These are phyloP conservation scores for Phenganax stokvisi DNA, from an alignment of 92 coral and sea anemone species.

Conservation along the genomic window DNA sequence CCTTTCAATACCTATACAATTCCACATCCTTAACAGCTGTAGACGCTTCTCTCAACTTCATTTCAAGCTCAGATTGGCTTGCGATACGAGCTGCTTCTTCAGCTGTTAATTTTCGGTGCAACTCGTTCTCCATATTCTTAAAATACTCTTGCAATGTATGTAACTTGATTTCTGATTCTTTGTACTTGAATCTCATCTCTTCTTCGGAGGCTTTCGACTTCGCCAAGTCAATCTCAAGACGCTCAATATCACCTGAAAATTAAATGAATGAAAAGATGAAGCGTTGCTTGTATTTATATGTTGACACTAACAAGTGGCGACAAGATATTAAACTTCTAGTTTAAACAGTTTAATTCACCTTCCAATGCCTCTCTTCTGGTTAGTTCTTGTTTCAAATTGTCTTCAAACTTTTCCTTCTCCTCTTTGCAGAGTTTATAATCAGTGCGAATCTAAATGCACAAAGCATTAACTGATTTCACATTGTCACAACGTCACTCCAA, in stretches of 20 bases:
- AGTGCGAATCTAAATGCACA: constrained; percentile 53
- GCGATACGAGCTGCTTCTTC: constrained; percentile 86
- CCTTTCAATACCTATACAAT: constrained; percentile 58
- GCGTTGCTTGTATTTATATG: background rate
- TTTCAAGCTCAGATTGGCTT: constrained; percentile 65
- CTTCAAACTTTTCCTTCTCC: constrained; percentile 52
- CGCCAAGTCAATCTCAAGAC: constrained; percentile 49
- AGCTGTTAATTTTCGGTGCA: constrained; percentile 77
- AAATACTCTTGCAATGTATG: constrained; percentile 72
- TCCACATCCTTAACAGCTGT: constrained; percentile 77
- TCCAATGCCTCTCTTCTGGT: constrained; percentile 53
- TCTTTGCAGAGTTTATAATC: constrained; percentile 59
- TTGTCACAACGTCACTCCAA: background rate
- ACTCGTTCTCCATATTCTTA: constrained; percentile 76
- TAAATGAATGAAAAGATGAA: background rate
- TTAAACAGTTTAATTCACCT: constrained; percentile 38
- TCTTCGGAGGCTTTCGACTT: constrained; percentile 61
- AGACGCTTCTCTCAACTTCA: constrained; percentile 71
- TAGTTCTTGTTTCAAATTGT: constrained; percentile 44
- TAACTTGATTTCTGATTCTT: constrained; percentile 78
- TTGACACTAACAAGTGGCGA: background rate
- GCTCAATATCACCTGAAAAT: constrained; percentile 59
- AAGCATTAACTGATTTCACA: background rate
- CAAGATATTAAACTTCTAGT: background rate
- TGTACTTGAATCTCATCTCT: constrained; percentile 55